Evolutionary conservation across 2,888 invertebrate genomes (phyloP), one percentile per base, ranked within the genome.

Genomic region (Pomacea canaliculata): DNA sequence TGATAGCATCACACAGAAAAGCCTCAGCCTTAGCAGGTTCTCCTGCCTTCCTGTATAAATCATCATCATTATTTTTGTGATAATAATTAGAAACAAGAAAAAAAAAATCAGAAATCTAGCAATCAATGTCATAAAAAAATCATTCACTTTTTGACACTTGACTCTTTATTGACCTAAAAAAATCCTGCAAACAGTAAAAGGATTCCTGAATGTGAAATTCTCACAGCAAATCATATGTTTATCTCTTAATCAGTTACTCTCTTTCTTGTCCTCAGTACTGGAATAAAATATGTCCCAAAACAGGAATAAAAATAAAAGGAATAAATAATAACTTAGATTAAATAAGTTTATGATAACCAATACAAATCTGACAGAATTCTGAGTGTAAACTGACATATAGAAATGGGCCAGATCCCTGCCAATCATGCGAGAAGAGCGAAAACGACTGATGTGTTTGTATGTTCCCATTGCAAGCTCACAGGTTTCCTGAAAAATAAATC

Each of bases 401-500:
- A 98, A 97, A 49, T 95, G 94, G 0, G 98, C 97, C 71, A 98
- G 91, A 86, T 98, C 96, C 63, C 95, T 93, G 0, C 98, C 98
- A 76, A 98, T 96, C 70, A 95, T 93, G 66, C 97, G 93, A 0
- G 98, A 97, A 74, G 95, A 97, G 83, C 96, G 93, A 84, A 94
- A 92, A 78, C 95, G 92, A 1, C 95, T 95, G 81, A 98, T 97
- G 91, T 98, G 97, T 88, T 98, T 98, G 89, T 96, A 98, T 0
- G 97, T 98, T 73, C 97, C 97, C 94, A 98, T 97, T 0, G 98
- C 97, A 80, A 98, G 91, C 90, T 98, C 98, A 0, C 97, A 96
- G 78, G 98, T 91, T 91, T 98, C 98, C 92, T 94, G 81, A 68
- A 79, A 70, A 69, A n/a, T n/a, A 56, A 59, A 78, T 70, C 19